Evolutionary conservation across 2,113 vertebrate species (phyloP).

Genomic region (Scortum barcoo): DNA sequence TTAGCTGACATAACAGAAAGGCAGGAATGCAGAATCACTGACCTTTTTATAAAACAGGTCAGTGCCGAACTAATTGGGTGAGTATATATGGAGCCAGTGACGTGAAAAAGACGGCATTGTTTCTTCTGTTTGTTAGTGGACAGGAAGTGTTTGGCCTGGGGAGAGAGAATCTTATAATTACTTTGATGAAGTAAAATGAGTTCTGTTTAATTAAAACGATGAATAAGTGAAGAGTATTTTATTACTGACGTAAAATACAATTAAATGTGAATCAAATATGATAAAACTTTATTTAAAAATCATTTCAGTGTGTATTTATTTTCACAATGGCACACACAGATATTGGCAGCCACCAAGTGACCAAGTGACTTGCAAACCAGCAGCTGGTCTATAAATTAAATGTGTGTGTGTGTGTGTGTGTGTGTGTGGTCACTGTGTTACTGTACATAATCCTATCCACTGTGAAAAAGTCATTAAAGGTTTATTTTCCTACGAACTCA

Average conservation of each 20-base stretch:
- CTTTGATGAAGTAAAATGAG: neutral
- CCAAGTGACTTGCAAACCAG: slow-evolving; percentile 5
- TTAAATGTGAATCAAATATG: neutral
- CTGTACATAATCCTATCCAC: neutral
- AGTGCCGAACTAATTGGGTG: slow-evolving; percentile 1
- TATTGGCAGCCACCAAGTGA: neutral
- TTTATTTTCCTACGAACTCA: slow-evolving; percentile 40
- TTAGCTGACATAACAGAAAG: slow-evolving; percentile 37
- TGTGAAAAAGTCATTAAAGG: slow-evolving; percentile 30
- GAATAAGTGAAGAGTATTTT: too few species aligned
- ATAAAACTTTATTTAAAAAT: too few species aligned
- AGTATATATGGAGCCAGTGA: slow-evolving; percentile 6
- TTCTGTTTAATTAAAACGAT: neutral
- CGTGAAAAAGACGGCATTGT: slow-evolving; percentile 8
- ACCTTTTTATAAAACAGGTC: slow-evolving; percentile 46
- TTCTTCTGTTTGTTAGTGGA: neutral
- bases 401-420: neutral
- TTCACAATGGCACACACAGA: too few species aligned
- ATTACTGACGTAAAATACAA: neutral
- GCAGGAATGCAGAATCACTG: slow-evolving; percentile 45
- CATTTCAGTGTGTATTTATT: too few species aligned
- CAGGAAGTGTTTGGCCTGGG: slow-evolving; percentile 11
- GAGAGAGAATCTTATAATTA: neutral
- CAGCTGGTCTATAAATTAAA: slow-evolving; percentile 46
- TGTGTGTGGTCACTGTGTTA: slow-evolving; percentile 18